Evolutionary conservation across 2,113 vertebrate genomes (phyloP), one percentile per base, ranked within the genome.

Genomic region (Chinchilla lanigera): DNA sequence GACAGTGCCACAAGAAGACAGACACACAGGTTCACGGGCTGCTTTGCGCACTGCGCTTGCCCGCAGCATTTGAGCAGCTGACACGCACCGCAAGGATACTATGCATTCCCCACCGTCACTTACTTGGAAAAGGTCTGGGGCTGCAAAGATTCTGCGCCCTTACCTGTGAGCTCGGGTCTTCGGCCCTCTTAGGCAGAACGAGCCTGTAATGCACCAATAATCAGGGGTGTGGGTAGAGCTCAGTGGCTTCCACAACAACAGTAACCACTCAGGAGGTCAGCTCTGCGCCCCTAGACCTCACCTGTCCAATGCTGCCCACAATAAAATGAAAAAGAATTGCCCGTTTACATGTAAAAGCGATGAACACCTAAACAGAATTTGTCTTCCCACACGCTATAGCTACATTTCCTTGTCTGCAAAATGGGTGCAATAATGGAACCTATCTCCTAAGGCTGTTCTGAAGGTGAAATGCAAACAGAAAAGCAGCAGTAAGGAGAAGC

Each of bases 261-360:
- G 77, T 56, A 86, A 41, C 38, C 8, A 9, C 38, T 75, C 38
- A 5, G 10, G 12, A 44, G 44, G 71, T 41, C 17, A 44, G 71
- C 71, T 61, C 80, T 58, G 19, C 26, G 22, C n/a, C 50, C 52
- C 56, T 61, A 90, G 38, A 94, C 80, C 52, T 69, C 83, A 86
- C 20, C 35, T 89, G 24, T 91, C 33, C 61, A 54, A 33, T 69
- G 82, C 47, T 92, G 50, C 38, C 10, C 47, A 38, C 73, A 60
- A 67, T 65, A 80, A 87, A 82, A 28, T 89, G 8, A 85, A 93
- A 86, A 67, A 94, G 35, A 92, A 71, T 35, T 90, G n/a, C 22
- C 78, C 38, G 22, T 84, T 86, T 58, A 54, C 7, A 44, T n/a
- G 69, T n/a, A 38, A 90, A 33, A 96, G 81, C 28, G 77, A 47